Conservation (phyloP, 1,140 invertebrate genomes). For the Drosophila mayri region DNA sequence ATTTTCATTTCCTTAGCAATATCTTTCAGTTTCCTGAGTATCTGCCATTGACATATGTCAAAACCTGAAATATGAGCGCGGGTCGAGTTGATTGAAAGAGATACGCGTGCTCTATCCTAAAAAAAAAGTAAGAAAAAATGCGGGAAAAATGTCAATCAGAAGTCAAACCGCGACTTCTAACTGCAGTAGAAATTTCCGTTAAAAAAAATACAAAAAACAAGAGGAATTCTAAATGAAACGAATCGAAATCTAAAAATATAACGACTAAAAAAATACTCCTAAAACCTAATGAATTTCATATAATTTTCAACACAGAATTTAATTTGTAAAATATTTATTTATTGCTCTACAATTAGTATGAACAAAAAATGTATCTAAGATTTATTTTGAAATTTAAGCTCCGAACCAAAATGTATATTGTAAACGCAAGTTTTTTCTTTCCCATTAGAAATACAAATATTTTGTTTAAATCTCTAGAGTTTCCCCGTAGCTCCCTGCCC, state of each 20-base stretch:
- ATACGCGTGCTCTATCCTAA: slow-evolving; percentile 36
- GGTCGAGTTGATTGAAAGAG: slow-evolving; percentile 38
- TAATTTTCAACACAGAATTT: not conserved
- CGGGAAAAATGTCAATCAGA: slow-evolving; percentile 74
- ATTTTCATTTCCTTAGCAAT: slow-evolving; percentile 37
- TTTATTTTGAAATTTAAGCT: slow-evolving; percentile 4
- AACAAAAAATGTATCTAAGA: not conserved
- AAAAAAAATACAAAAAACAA: slow-evolving; percentile 32
- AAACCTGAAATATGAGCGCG: slow-evolving; percentile 67
- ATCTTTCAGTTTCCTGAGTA: slow-evolving; percentile 50
- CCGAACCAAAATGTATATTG: too few species aligned
- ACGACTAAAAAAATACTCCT: not conserved
- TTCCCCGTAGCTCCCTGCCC: not conserved
- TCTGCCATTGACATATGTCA: slow-evolving; percentile 67
- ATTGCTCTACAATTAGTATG: not conserved
- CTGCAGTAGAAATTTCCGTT: slow-evolving; percentile 72
- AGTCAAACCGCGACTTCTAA: slow-evolving; percentile 72
- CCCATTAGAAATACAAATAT: not conserved
- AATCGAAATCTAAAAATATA: slow-evolving; percentile 2
- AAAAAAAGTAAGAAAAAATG: slow-evolving; percentile 22
- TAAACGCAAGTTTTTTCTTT: not conserved
- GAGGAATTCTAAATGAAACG: slow-evolving; percentile 30
- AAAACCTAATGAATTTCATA: not conserved
- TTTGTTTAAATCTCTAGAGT: slow-evolving; percentile 7
- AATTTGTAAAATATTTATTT: not conserved